These are phyloP conservation scores for Graptemys geographica DNA, from an alignment of 2,797 vertebrate species.

Conservation along the genomic window DNA sequence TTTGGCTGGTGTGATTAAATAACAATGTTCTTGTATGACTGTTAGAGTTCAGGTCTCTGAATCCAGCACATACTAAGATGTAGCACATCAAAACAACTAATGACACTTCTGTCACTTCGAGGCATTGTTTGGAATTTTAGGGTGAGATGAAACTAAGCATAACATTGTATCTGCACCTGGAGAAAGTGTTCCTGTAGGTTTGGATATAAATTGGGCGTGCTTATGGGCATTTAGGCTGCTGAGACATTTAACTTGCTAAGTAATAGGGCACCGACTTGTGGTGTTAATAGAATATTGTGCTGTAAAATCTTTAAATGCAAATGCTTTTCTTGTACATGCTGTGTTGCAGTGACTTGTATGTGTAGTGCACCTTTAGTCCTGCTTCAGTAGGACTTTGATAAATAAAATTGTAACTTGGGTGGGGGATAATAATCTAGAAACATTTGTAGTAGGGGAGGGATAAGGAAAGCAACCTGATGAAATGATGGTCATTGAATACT, in stretches of 20 bases:
- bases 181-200: neutral
- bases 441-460: neutral
- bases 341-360: neutral
- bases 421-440: neutral
- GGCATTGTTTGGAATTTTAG: no score
- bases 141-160: neutral
- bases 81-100: neutral
- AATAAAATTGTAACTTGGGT: neutral
- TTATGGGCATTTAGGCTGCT: neutral
- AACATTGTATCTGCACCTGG: neutral
- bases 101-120: no score
- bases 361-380: neutral
- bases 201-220: fast-evolving
- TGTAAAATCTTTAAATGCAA: neutral
- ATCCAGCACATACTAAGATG: neutral
- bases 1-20: fast-evolving
- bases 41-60: neutral
- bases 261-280: fast-evolving
- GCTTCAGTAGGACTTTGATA: neutral
- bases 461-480: neutral
- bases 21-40: fast-evolving
- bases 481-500: neutral
- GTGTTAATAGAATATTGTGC: neutral
- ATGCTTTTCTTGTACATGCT: neutral
- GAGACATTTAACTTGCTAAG: neutral